These are phyloP conservation scores for Rhamnusium bicolor DNA, from an alignment of 2,888 invertebrate species.

Conservation along the genomic window DNA sequence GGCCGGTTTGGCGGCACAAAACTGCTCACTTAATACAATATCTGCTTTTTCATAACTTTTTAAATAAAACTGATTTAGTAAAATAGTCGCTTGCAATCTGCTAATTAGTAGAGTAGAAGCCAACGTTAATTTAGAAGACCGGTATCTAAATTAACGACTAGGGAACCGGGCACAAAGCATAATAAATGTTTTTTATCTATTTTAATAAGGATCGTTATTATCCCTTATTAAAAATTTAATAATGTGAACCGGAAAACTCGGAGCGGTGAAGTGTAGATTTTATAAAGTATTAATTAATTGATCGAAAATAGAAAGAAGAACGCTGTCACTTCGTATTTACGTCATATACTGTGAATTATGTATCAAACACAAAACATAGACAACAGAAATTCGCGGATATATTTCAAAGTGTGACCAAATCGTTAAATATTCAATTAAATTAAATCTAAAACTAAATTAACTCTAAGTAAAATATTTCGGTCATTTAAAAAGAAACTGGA, in stretches of 20 bases:
- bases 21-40: background rate
- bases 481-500: no score
- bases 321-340: no score
- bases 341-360: no score
- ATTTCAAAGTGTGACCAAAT: no score
- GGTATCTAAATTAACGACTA: background rate
- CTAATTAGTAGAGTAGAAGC: background rate
- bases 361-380: no score
- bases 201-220: constrained; percentile 13
- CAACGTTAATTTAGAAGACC: background rate
- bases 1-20: background rate
- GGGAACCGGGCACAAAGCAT: background rate
- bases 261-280: background rate
- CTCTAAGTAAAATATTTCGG: no score
- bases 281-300: background rate
- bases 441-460: no score
- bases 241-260: background rate
- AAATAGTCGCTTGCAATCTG: background rate
- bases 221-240: background rate
- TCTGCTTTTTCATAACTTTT: background rate
- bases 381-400: no score
- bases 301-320: background rate
- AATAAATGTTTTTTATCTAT: constrained; percentile 12
- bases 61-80: constrained; percentile 6
- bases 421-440: no score